These are phyloP conservation scores for Rhinopomastus cyanomelas DNA, from an alignment of 2,113 vertebrate genomes.

Conservation along the genomic window DNA sequence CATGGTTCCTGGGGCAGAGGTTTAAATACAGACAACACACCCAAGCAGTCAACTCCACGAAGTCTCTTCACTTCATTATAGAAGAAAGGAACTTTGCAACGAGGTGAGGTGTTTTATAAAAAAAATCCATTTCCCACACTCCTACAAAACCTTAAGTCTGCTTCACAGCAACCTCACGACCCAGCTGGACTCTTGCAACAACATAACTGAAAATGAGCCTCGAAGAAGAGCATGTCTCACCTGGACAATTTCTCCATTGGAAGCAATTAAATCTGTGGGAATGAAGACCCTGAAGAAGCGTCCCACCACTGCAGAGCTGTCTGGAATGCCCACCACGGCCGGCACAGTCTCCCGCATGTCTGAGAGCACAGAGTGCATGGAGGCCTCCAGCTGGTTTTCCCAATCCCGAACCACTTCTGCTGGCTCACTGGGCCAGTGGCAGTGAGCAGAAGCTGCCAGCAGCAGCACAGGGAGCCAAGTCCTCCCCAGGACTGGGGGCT, in stretches of 20 bases:
- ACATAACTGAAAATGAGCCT: accelerated
- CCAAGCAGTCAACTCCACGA: accelerated
- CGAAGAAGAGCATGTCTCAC: slow-evolving; percentile 71
- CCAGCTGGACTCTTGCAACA: accelerated
- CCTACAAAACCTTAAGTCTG: neutral
- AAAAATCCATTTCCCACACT: neutral
- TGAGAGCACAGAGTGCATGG: slow-evolving; percentile 88
- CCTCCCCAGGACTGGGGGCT: slow-evolving; percentile 74
- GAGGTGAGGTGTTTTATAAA: neutral
- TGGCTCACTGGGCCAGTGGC: slow-evolving; percentile 74
- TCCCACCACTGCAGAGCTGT: slow-evolving; percentile 86
- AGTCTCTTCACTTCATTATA: neutral
- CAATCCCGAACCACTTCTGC: slow-evolving; percentile 79
- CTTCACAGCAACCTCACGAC: neutral
- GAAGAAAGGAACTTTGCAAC: neutral
- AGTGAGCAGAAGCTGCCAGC: slow-evolving; percentile 70
- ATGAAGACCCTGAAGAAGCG: slow-evolving; percentile 87
- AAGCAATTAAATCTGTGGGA: slow-evolving; percentile 78
- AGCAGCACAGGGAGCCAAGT: slow-evolving; percentile 80
- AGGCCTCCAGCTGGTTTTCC: slow-evolving; percentile 88
- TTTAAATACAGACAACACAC: neutral
- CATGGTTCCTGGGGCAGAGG: neutral
- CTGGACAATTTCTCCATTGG: slow-evolving; percentile 79
- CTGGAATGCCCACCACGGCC: slow-evolving; percentile 81
- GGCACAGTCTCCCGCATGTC: slow-evolving; percentile 79